Evolutionary conservation across 2,888 invertebrate genomes (phyloP).

Genomic region (Mactromeris polynyma): DNA sequence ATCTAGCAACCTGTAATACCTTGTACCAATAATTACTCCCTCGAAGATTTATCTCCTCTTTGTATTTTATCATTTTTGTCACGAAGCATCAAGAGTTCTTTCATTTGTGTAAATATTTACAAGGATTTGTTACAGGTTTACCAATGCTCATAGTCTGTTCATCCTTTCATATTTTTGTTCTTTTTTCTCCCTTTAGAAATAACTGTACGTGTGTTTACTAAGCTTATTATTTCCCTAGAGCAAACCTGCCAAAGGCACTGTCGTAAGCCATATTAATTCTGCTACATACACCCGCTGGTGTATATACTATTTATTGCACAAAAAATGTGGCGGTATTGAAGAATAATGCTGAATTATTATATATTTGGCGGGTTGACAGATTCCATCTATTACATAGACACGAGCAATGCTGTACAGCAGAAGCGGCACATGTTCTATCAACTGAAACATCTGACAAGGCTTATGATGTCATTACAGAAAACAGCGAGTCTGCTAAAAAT

Average conservation of each 20-base stretch:
- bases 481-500: constrained; percentile 1
- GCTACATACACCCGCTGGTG: neutral
- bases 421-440: neutral
- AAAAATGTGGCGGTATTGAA: neutral
- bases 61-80: too few species aligned
- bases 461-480: constrained; percentile 6
- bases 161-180: neutral
- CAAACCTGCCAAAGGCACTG: neutral
- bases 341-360: constrained; percentile 1
- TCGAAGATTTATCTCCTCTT: too few species aligned
- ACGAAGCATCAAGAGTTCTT: too few species aligned
- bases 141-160: too few species aligned
- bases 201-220: neutral
- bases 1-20: neutral
- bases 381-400: neutral
- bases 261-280: neutral
- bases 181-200: neutral
- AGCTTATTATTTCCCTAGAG: neutral
- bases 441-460: neutral
- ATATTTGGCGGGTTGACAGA: constrained; percentile 5
- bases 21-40: too few species aligned
- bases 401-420: neutral
- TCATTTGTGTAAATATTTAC: too few species aligned
- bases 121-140: too few species aligned
- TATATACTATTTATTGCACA: neutral